A percentile compares a stretch with the other conserved stretches of the same genome.
Conservation (phyloP, 2,888 invertebrate genomes). For the Hylaea fasciaria region DNA sequence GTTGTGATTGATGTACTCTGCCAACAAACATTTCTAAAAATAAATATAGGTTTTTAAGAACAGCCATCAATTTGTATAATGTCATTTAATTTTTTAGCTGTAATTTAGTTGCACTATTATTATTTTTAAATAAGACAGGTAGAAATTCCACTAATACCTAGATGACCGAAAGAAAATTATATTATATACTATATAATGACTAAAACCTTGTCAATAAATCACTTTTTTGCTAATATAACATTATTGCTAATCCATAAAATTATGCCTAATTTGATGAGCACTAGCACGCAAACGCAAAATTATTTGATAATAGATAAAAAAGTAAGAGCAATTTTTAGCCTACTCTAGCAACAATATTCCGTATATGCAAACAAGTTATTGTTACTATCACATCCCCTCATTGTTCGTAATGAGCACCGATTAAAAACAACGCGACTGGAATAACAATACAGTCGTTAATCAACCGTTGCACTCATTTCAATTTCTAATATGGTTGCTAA, state of each 20-base stretch:
- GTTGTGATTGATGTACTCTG: constrained; percentile 17
- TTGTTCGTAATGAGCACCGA: constrained; percentile 56
- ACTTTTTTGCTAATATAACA: too few relatives aligned
- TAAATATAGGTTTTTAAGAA: neutral
- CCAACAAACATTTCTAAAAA: constrained; percentile 5
- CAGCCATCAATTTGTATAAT: neutral
- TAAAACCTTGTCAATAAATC: too few relatives aligned
- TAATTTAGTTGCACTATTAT: neutral
- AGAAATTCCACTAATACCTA: too few relatives aligned
- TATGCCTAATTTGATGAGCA: too few relatives aligned
- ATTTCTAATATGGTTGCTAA: too few relatives aligned
- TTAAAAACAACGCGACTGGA: constrained; percentile 52
- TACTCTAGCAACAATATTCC: constrained; percentile 27
- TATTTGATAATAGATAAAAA: too few relatives aligned
- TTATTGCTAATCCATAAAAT: too few relatives aligned
- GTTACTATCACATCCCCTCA: constrained; percentile 49
- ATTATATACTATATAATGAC: too few relatives aligned
- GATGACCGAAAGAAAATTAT: too few relatives aligned
- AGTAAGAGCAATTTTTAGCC: too few relatives aligned
- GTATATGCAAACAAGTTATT: constrained; percentile 53
- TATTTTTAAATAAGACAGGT: neutral
- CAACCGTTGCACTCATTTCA: constrained; percentile 47
- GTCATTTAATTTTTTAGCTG: neutral
- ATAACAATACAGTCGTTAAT: constrained; percentile 54
- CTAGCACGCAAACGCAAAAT: too few relatives aligned